These are phyloP conservation scores for Odontophorus gujanensis DNA, from an alignment of 2,113 vertebrate genomes.

Conservation along the genomic window DNA sequence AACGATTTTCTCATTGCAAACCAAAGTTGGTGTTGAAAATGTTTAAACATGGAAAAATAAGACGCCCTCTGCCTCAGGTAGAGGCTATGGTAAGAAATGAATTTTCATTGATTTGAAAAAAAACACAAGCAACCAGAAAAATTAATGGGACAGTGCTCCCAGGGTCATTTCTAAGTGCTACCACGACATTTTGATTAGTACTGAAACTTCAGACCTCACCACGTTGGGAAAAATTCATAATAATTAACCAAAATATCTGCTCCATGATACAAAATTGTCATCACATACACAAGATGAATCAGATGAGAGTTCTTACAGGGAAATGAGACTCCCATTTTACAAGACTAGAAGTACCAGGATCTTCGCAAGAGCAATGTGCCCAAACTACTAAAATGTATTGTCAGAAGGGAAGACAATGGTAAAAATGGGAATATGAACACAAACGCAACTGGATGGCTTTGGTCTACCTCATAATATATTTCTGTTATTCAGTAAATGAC, in stretches of 20 bases:
- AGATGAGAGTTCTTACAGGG: neutral
- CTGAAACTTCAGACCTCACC: neutral
- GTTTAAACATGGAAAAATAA: neutral
- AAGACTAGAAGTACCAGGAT: neutral
- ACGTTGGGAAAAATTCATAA: neutral
- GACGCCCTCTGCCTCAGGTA: neutral
- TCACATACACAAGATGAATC: neutral
- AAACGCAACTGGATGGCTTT: neutral
- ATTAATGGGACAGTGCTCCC: neutral
- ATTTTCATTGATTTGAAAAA: neutral
- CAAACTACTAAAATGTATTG: neutral
- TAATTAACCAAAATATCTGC: neutral
- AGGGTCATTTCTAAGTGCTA: neutral
- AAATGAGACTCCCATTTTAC: neutral
- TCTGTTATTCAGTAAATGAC: neutral
- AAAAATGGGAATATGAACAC: neutral
- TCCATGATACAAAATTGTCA: neutral
- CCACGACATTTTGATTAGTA: neutral
- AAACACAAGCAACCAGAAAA: neutral
- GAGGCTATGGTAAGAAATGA: neutral
- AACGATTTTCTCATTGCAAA: neutral
- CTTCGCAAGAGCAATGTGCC: neutral
- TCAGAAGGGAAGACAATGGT: neutral
- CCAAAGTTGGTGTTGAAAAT: neutral
- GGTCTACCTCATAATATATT: neutral